Evolutionary conservation across 2,797 vertebrate genomes (phyloP), one percentile per base, ranked within the genome.

Genomic region (Hoplostethus atlanticus): DNA sequence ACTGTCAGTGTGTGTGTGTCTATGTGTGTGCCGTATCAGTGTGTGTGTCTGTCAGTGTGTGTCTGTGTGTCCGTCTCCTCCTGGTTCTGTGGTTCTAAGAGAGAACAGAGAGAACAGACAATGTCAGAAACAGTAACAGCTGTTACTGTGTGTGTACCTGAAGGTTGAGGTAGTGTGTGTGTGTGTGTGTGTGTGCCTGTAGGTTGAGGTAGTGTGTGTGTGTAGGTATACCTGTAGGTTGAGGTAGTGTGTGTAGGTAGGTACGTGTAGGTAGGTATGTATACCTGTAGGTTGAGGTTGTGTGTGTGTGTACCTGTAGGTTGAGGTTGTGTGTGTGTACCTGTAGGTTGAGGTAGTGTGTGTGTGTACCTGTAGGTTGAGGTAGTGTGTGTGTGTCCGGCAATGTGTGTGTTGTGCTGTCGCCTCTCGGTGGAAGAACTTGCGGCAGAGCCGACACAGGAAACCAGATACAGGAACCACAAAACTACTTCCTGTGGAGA

Each of bases 391-490:
- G 64, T 34, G 83, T 10, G 88, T 88, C 70, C 73, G 79, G 64
- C 84, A 87, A 86, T 90, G 90, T 56, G 78, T 53, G 69, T 81
- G 78, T 59, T 73, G 58, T 1, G 90, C 87, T 2, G 80, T 71
- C 0, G 34, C 53, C 70, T 90, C 89, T 34, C n/a, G 61, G 81
- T 83, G 67, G 75, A 90, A 92, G 54, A 92, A 92, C 77, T 83
- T 89, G 58, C 84, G 81, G 10, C 90, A 91, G 5, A 90, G 84
- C 44, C 28, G 84, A 80, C 88, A 91, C 46, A 90, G 54, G 75
- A 91, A 91, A 15, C 90, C 90, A 2, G 75, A 71, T 5, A 87
- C 88, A 38, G 89, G 89, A 77, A 91, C 83, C 31, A 92, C 83
- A 13, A 87, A 89, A 16, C 60, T 38, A 31, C 77, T 79, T 83